These are phyloP conservation scores for Masnerella sp. DNA, from an alignment of 2,888 invertebrate genomes.

Conservation along the genomic window DNA sequence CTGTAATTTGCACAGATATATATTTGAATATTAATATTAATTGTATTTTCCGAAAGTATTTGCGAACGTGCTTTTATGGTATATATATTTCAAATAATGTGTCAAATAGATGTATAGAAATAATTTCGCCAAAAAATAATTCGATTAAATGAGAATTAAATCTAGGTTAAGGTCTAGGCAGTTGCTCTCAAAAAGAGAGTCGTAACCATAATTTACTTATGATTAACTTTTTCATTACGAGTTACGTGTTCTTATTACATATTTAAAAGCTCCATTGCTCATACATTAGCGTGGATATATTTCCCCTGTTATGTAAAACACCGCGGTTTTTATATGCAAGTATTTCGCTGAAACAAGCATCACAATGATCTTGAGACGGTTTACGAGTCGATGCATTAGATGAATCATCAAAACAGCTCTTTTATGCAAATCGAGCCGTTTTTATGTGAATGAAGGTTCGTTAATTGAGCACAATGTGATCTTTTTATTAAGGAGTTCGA, in stretches of 20 bases:
- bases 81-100: too few species aligned
- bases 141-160: constrained; percentile 22
- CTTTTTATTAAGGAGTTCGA: too few species aligned
- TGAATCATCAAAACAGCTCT: constrained; percentile 32
- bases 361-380: constrained; percentile 47
- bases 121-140: too few species aligned
- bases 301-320: constrained; percentile 37
- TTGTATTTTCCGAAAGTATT: too few species aligned
- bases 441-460: constrained; percentile 26
- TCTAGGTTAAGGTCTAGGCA: constrained; percentile 58
- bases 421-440: constrained; percentile 22
- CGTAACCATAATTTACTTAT: constrained; percentile 45
- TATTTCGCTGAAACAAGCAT: constrained; percentile 17
- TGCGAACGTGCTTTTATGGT: too few species aligned
- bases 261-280: constrained; percentile 27
- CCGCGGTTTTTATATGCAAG: constrained; percentile 19
- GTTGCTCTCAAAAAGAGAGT: constrained; percentile 41
- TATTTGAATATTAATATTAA: too few species aligned
- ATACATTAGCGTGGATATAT: constrained; percentile 18
- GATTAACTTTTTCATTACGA: constrained; percentile 30
- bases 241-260: constrained; percentile 36
- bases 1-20: too few species aligned
- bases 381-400: constrained; percentile 17
- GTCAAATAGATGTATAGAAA: too few species aligned
- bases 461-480: too few species aligned